Conservation (phyloP, 2,113 vertebrate genomes). For the Isurus oxyrinchus region DNA sequence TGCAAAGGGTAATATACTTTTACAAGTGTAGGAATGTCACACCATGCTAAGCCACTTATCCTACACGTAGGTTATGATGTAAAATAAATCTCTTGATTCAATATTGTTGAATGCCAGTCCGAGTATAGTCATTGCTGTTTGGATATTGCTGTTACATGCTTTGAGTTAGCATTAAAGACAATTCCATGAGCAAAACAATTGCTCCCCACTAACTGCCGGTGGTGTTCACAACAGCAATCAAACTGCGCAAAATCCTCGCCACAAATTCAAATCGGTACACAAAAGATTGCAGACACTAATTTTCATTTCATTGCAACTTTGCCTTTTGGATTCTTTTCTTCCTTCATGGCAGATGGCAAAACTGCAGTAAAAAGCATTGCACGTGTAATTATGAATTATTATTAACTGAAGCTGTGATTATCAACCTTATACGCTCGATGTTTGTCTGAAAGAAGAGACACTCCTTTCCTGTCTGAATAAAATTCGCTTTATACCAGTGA, state of each 20-base stretch:
- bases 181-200: background rate
- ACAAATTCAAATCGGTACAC: background rate
- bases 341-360: slow-evolving; percentile 32
- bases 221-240: slow-evolving; percentile 1
- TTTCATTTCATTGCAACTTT: slow-evolving; percentile 27
- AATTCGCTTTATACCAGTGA: slow-evolving; percentile 48
- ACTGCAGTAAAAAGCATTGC: slow-evolving; percentile 35
- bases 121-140: background rate
- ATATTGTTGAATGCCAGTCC: background rate
- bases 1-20: background rate
- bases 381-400: slow-evolving; percentile 37
- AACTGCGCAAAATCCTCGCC: background rate
- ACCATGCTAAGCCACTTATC: background rate
- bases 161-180: background rate
- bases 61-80: background rate
- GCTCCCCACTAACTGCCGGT: background rate
- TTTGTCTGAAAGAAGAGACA: slow-evolving; percentile 33
- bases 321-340: background rate
- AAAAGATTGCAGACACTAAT: slow-evolving; percentile 23
- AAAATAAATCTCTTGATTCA: slow-evolving; percentile 14
- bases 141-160: background rate
- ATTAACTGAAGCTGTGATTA: slow-evolving; percentile 38
- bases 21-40: slow-evolving; percentile 1
- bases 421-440: slow-evolving; percentile 33
- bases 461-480: slow-evolving; percentile 35